A percentile compares a stretch with the other conserved stretches of the same genome.
phyloP scores from a whole-genome alignment of 2,113 vertebrate species.

The Sisor rabdophorus region DNA sequence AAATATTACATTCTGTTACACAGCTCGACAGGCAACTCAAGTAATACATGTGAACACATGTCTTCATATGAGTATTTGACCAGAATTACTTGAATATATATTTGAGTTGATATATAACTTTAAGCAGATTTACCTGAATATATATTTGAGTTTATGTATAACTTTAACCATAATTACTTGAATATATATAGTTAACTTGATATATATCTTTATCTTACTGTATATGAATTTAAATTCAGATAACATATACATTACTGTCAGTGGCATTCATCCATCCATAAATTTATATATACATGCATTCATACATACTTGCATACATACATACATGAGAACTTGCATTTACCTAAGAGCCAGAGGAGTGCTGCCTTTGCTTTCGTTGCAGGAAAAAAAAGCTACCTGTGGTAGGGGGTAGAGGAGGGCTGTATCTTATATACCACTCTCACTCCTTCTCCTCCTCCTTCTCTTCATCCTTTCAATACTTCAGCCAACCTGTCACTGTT shows the following conservation, averaged over 20 bases:
- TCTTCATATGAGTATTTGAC: too few species aligned
- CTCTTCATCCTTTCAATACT: constrained; percentile 18
- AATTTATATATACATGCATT: neutral
- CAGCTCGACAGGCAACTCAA: neutral
- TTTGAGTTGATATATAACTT: too few species aligned
- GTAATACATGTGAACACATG: too few species aligned
- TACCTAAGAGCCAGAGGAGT: constrained; percentile 45
- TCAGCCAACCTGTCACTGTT: constrained; percentile 27
- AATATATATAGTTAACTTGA: neutral
- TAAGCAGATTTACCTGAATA: too few species aligned
- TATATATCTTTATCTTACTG: neutral
- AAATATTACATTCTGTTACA: neutral
- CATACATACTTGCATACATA: neutral
- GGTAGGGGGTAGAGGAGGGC: constrained; percentile 4
- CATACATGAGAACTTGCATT: neutral
- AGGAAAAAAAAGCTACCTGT: constrained; percentile 29
- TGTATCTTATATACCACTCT: constrained; percentile 48
- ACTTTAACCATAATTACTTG: neutral
- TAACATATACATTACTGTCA: neutral
- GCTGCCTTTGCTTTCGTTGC: constrained; percentile 16
- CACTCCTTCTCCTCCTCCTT: constrained; percentile 32
- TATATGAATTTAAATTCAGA: neutral
- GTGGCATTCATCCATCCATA: neutral
- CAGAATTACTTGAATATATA: too few species aligned
- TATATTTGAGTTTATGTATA: too few species aligned